Evolutionary conservation across 2,888 invertebrate species (phyloP).

Genomic region (Bruchidius siliquastri): DNA sequence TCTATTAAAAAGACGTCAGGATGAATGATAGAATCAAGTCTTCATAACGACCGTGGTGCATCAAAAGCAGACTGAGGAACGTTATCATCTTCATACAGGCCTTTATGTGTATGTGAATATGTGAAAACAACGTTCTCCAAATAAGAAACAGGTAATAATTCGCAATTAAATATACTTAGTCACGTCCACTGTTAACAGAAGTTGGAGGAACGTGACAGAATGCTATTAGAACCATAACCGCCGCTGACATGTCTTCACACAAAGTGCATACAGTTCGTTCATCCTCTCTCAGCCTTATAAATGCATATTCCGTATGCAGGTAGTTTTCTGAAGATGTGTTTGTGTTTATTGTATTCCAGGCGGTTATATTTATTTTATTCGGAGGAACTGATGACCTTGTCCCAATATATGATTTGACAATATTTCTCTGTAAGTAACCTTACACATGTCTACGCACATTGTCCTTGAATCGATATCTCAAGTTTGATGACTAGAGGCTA

Average conservation of each 20-base stretch:
- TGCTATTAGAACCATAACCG: constrained; percentile 9
- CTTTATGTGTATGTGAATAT: not conserved
- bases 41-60: no score
- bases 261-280: not conserved
- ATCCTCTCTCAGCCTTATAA: not conserved
- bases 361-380: not conserved
- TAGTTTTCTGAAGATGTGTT: not conserved
- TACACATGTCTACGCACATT: no score
- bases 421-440: no score
- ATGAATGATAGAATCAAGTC: no score
- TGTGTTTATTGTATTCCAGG: not conserved
- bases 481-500: no score
- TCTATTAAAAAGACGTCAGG: no score
- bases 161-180: constrained; percentile 35
- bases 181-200: constrained; percentile 36
- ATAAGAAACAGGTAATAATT: constrained; percentile 24
- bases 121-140: not conserved
- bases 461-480: no score
- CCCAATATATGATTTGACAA: no score
- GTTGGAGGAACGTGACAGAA: constrained; percentile 30
- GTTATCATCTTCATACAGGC: not conserved
- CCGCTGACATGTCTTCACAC: not conserved
- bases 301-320: not conserved
- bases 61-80: not conserved
- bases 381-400: not conserved